A percentile compares a stretch with the other conserved stretches of the same genome.
Evolutionary conservation across 1,140 invertebrate species (phyloP).

Genomic region (Psix sp.): DNA sequence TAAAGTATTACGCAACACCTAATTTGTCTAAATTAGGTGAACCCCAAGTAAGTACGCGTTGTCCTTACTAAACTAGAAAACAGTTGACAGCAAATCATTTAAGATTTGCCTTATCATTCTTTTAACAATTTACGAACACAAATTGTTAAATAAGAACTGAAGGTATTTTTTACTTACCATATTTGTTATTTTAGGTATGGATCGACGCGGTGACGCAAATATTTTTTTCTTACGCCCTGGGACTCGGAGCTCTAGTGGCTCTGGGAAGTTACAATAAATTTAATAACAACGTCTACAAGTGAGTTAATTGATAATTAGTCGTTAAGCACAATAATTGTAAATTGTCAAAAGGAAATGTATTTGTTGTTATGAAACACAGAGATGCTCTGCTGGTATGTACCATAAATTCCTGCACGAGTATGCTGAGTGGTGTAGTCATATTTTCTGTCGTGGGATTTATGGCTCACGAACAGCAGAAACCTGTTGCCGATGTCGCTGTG

Average conservation of each 20-base stretch:
- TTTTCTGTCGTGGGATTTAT: slow-evolving; percentile 99
- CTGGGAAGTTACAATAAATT: slow-evolving; percentile 97
- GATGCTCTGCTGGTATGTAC: slow-evolving; percentile 97
- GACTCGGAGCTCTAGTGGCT: slow-evolving; percentile 93
- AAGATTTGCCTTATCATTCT: no score
- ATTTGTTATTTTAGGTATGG: slow-evolving; percentile 83
- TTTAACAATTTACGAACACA: no score
- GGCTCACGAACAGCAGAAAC: slow-evolving; percentile 94
- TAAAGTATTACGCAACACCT: slow-evolving; percentile 94
- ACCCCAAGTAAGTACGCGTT: slow-evolving; percentile 80
- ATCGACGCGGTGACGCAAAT: slow-evolving; percentile 98
- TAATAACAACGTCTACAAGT: slow-evolving; percentile 95
- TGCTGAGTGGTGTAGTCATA: slow-evolving; percentile 99
- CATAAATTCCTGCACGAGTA: slow-evolving; percentile 96
- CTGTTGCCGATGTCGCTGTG: slow-evolving; percentile 93
- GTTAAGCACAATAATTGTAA: no score
- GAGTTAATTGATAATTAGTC: neutral
- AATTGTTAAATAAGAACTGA: no score
- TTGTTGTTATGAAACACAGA: slow-evolving; percentile 4
- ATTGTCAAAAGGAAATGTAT: no score
- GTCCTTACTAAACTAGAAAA: neutral
- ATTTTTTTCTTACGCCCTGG: slow-evolving; percentile 97
- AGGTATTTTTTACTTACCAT: no score
- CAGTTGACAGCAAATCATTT: no score
- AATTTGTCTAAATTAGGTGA: slow-evolving; percentile 91